Percentiles rank a stretch among this genome's conserved stretches.
These are phyloP conservation scores for Rhinichthys osculus DNA, from an alignment of 2,797 vertebrate genomes.

Conservation along the genomic window DNA sequence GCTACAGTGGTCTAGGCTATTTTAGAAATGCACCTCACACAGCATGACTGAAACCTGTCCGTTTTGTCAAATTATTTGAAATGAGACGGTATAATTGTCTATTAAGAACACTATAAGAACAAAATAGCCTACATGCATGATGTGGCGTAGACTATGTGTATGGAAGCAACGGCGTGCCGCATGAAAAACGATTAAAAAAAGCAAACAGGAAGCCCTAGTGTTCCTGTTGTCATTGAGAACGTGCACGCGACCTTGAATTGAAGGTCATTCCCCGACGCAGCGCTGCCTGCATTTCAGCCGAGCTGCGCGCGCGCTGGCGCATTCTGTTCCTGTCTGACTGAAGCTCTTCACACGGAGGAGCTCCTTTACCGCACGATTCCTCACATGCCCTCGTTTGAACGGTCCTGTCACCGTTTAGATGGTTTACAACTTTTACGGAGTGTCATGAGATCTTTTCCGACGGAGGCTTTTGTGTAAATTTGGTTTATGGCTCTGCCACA, in stretches of 20 bases:
- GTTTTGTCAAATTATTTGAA: not conserved
- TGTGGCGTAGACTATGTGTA: not conserved
- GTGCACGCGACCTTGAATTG: conserved; percentile 78
- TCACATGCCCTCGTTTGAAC: not conserved
- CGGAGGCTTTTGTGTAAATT: conserved; percentile 35
- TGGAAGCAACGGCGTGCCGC: not conserved
- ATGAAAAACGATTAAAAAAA: conserved; percentile 37
- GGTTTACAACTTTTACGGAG: conserved; percentile 34
- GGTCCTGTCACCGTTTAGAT: conserved; percentile 9
- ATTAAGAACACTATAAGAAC: not conserved
- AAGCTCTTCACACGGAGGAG: conserved; percentile 45
- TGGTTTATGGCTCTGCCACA: conserved; percentile 58
- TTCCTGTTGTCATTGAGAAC: conserved; percentile 74
- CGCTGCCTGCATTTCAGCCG: conserved; percentile 80
- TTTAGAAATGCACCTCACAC: conserved; percentile 14
- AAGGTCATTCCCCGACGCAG: conserved; percentile 78
- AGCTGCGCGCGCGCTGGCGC: conserved; percentile 77
- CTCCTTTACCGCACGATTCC: conserved; percentile 34
- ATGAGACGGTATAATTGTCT: not conserved
- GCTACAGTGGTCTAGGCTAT: conserved; percentile 18
- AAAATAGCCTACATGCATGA: not conserved
- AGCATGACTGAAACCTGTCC: conserved; percentile 12
- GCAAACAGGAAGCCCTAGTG: conserved; percentile 42
- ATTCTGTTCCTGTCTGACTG: conserved; percentile 63
- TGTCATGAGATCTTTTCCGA: not conserved